Evolutionary conservation across 2,888 invertebrate genomes (phyloP).

Genomic region (Electrophaes corylata): DNA sequence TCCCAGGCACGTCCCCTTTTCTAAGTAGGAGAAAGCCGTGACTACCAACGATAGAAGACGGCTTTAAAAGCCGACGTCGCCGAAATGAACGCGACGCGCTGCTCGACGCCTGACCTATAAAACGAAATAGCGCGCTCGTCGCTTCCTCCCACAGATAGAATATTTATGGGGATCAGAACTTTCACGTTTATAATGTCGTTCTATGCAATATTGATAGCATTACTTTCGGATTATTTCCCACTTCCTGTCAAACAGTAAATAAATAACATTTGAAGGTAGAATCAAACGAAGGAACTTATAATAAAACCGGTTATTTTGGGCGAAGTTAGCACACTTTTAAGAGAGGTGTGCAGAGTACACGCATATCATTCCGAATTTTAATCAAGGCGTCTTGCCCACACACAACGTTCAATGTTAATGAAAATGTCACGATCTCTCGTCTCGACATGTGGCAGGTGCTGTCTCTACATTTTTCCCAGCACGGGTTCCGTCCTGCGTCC

Average conservation of each 20-base stretch:
- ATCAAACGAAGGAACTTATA: constrained; percentile 54
- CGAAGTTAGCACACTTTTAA: constrained; percentile 6
- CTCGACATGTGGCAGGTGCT: no score
- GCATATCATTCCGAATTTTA: not conserved
- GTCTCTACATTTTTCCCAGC: no score
- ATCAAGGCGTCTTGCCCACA: constrained; percentile 33
- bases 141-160: constrained; percentile 58
- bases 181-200: constrained; percentile 75
- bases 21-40: constrained; percentile 46
- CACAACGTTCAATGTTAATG: constrained; percentile 56
- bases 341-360: not conserved
- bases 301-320: constrained; percentile 42
- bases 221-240: constrained; percentile 61
- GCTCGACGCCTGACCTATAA: constrained; percentile 67
- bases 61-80: constrained; percentile 58
- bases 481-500: no score
- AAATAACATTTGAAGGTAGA: constrained; percentile 59
- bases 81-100: constrained; percentile 35
- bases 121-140: constrained; percentile 45
- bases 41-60: constrained; percentile 60
- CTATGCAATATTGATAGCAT: constrained; percentile 56
- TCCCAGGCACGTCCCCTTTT: constrained; percentile 42
- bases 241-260: constrained; percentile 66
- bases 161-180: constrained; percentile 71
- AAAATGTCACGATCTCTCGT: constrained; percentile 50